Percentiles rank a stretch among this genome's conserved stretches.
Conservation (phyloP, 2,888 invertebrate species). For the Capitulum mitella region DNA sequence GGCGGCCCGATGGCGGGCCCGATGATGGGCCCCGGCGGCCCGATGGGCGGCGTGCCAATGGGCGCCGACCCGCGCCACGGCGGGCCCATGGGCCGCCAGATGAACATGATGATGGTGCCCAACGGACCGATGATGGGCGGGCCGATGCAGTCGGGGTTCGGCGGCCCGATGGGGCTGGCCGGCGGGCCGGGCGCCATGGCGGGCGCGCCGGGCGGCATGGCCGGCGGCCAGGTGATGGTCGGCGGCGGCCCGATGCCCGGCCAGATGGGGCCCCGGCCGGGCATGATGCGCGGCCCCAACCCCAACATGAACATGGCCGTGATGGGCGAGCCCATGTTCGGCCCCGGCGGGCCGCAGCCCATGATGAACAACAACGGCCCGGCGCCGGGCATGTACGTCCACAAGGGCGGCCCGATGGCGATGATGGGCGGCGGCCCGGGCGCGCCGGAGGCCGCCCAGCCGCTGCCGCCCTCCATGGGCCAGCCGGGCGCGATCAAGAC, state of each 20-base stretch:
- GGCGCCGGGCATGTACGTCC: conserved; percentile 33
- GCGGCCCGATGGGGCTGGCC: conserved; percentile 40
- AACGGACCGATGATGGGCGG: conserved; percentile 38
- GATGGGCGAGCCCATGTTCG: conserved; percentile 48
- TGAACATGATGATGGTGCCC: conserved; percentile 43
- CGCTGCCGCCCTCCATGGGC: conserved; percentile 70
- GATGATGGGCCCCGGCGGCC: conserved; percentile 41
- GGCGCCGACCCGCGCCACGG: conserved; percentile 45
- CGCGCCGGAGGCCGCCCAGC: conserved; percentile 58
- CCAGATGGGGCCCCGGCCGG: conserved; percentile 41
- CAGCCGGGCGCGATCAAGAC: conserved; percentile 47
- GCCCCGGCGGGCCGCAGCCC: conserved; percentile 39
- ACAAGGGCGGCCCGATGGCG: conserved; percentile 38
- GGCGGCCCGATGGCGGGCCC: conserved; percentile 44
- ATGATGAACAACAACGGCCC: conserved; percentile 35
- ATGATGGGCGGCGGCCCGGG: conserved; percentile 37
- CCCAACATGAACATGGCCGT: conserved; percentile 39
- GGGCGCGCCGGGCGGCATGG: too few relatives aligned
- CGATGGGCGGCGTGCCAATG: conserved; percentile 42
- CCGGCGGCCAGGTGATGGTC: conserved; percentile 38
- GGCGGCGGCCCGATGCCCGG: conserved; percentile 38
- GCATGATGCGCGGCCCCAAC: conserved; percentile 45
- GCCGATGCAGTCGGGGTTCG: conserved; percentile 41
- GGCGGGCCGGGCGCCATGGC: conserved; percentile 37
- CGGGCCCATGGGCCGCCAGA: conserved; percentile 40